phyloP scores from a whole-genome alignment of 2,113 vertebrate species.

The Pseudorasbora parva region DNA sequence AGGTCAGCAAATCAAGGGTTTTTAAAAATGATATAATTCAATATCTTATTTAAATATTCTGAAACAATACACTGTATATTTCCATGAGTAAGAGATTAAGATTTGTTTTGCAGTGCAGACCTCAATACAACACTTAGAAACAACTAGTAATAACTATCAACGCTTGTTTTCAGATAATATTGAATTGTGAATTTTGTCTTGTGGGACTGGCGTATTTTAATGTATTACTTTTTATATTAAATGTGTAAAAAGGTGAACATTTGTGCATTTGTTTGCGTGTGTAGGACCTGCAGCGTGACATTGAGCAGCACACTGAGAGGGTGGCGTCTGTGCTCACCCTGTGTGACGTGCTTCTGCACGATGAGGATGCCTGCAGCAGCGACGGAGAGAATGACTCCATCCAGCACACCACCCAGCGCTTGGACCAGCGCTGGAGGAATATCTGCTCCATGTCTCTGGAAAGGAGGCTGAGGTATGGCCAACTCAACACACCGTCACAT shows the following conservation, averaged over 20 bases:
- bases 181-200: neutral
- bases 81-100: no score
- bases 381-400: conserved; percentile 88
- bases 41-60: neutral
- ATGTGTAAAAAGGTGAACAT: neutral
- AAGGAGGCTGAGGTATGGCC: conserved; percentile 84
- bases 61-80: no score
- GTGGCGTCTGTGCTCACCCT: conserved; percentile 88
- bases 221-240: neutral
- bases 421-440: conserved; percentile 94
- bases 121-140: no score
- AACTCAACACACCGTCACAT: neutral
- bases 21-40: no score
- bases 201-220: neutral
- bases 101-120: no score
- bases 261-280: conserved; percentile 36
- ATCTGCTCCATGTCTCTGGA: conserved; percentile 94
- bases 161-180: no score
- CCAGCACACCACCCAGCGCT: conserved; percentile 87
- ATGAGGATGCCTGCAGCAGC: conserved; percentile 84
- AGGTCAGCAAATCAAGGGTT: conserved; percentile 74
- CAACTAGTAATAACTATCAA: no score
- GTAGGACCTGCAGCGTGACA: conserved; percentile 93
- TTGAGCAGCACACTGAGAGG: conserved; percentile 87
- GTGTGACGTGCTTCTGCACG: conserved; percentile 86